These are phyloP conservation scores for Grammomys dolichurus DNA, from an alignment of 2,113 vertebrate species.

Conservation along the genomic window DNA sequence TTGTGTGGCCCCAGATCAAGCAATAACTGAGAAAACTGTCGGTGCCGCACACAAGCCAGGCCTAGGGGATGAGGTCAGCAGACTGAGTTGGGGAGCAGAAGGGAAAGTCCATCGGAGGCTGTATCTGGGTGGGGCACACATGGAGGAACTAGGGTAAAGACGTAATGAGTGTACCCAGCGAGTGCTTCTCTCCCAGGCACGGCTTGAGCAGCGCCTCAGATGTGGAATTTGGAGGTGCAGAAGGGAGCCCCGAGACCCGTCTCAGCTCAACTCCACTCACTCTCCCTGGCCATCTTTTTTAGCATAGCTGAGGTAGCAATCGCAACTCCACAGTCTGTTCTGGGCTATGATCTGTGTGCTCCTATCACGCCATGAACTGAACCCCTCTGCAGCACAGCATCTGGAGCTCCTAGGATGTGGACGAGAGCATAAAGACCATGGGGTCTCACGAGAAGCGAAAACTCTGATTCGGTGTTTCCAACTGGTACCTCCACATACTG, in stretches of 20 bases:
- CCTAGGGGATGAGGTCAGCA: background rate
- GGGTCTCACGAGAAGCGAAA: background rate
- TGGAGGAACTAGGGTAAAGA: background rate
- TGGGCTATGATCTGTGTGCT: no score
- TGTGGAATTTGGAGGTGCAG: background rate
- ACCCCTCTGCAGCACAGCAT: background rate
- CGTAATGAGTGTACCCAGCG: no score
- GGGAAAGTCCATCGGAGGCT: no score
- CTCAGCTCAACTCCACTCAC: background rate
- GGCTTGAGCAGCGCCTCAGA: background rate
- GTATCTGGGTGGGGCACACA: background rate
- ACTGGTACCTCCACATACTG: background rate
- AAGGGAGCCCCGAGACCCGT: background rate
- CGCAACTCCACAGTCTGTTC: background rate
- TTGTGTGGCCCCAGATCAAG: no score
- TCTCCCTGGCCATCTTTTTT: background rate
- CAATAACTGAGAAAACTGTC: background rate
- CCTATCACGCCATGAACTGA: no score
- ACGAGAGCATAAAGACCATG: background rate
- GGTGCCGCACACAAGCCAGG: background rate
- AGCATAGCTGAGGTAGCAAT: background rate
- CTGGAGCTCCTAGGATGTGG: background rate
- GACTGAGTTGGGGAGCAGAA: background rate
- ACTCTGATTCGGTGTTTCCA: background rate
- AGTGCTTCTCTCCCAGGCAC: background rate